Conservation (phyloP, 2,888 invertebrate genomes). For the Trissolcus japonicus region DNA sequence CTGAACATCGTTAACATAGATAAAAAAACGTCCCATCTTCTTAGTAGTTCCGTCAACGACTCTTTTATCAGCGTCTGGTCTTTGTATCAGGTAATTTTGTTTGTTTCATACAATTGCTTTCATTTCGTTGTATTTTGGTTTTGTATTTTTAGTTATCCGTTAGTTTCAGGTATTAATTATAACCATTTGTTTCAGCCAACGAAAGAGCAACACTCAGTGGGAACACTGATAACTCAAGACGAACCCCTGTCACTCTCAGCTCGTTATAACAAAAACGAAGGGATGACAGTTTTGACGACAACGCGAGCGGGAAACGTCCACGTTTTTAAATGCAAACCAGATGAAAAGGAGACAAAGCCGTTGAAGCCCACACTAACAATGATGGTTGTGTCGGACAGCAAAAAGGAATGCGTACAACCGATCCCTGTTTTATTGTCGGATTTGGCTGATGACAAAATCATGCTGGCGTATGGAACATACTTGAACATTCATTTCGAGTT, state of each 20-base stretch:
- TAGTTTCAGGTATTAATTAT: not conserved
- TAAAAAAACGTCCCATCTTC: slow-evolving; percentile 71
- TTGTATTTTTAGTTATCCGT: slow-evolving; percentile 1
- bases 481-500: slow-evolving; percentile 68
- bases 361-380: slow-evolving; percentile 81
- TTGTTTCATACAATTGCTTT: no score
- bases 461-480: slow-evolving; percentile 68
- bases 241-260: slow-evolving; percentile 79
- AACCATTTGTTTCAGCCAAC: slow-evolving; percentile 65
- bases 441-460: slow-evolving; percentile 68
- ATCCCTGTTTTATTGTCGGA: slow-evolving; percentile 78
- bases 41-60: slow-evolving; percentile 77
- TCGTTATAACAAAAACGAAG: slow-evolving; percentile 77
- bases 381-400: slow-evolving; percentile 80
- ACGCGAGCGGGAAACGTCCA: slow-evolving; percentile 88
- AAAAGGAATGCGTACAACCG: slow-evolving; percentile 76
- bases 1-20: slow-evolving; percentile 72
- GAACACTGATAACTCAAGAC: slow-evolving; percentile 84
- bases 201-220: slow-evolving; percentile 77
- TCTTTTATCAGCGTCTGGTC: slow-evolving; percentile 78
- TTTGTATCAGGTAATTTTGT: slow-evolving; percentile 71
- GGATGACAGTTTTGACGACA: slow-evolving; percentile 78
- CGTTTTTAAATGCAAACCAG: slow-evolving; percentile 85
- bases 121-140: not conserved
- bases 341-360: slow-evolving; percentile 83